A percentile compares a stretch with the other conserved stretches of the same genome.
These are phyloP conservation scores for Dipodomys stephensi DNA, from an alignment of 2,113 vertebrate genomes.

Conservation along the genomic window DNA sequence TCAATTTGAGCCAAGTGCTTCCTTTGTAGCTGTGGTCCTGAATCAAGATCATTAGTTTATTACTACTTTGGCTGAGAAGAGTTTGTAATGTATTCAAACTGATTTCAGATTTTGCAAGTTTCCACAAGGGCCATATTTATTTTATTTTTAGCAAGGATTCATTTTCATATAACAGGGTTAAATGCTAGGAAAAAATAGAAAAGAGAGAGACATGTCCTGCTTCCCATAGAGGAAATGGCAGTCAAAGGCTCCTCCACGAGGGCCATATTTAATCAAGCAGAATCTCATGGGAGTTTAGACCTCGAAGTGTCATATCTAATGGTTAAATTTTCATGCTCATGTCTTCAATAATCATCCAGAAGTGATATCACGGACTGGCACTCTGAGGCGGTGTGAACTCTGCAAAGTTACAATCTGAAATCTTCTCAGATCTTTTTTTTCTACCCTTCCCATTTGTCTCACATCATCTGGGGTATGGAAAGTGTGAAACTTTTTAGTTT, in stretches of 20 bases:
- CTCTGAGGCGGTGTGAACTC: conserved; percentile 55
- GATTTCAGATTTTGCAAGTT: conserved; percentile 60
- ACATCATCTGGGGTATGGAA: conserved; percentile 65
- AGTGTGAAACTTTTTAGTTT: conserved; percentile 57
- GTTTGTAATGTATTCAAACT: conserved; percentile 34
- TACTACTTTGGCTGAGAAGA: conserved; percentile 50
- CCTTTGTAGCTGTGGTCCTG: not conserved
- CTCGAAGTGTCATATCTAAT: conserved; percentile 51
- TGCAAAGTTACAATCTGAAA: conserved; percentile 56
- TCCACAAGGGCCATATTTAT: not conserved
- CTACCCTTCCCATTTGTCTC: conserved; percentile 54
- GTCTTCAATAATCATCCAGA: conserved; percentile 57
- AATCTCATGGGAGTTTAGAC: conserved; percentile 42
- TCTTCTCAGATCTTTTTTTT: conserved; percentile 58
- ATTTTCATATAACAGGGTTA: no score
- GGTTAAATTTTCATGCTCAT: conserved; percentile 53
- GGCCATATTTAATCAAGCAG: conserved; percentile 59
- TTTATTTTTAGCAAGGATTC: no score
- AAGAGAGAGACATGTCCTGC: no score
- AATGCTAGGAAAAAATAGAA: no score
- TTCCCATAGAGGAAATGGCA: no score
- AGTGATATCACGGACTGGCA: conserved; percentile 60
- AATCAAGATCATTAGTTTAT: conserved; percentile 1
- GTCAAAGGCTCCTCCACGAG: not conserved
- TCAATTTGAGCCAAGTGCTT: not conserved